Evolutionary conservation across 2,797 vertebrate genomes (phyloP), one percentile per base, ranked within the genome.

Genomic region (Gallinago nigripennis): DNA sequence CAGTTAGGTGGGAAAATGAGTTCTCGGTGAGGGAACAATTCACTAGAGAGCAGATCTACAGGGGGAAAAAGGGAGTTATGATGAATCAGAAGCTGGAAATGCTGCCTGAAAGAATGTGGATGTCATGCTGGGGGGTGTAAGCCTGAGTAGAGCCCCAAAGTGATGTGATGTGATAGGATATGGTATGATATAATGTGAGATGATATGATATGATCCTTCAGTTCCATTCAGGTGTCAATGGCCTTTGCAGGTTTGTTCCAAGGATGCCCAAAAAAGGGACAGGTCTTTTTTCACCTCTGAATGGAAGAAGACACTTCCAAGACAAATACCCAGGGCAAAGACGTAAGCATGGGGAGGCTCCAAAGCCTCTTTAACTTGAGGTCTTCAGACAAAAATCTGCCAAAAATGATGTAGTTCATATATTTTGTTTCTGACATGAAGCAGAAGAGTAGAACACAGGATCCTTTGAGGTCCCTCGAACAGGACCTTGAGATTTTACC

Each of bases 21-120:
- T 33, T 73, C 17, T 11, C 4, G 9, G 3, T 28, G 17, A 20
- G 15, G 15, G 15, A 94, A 46, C 51, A 65, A 25, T 41, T 45
- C 28, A 46, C 31, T 54, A 65, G 51, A 66, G 6, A 70, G 18
- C 4, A 70, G 27, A 75, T 54, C 31, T 73, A 57, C 13, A 37
- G 17, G 25, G 2, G 5, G 2, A 10, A 16, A 45, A 33, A n/a
- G 45, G 6, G 23, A 33, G 21, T 60, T 48, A 45, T 11, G 24
- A 48, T 37, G 27, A 73, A 33, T 14, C 0, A 0, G 54, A 75
- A 93, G n/a, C 50, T 39, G 30, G 82, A 72, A 2, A 6, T n/a
- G 4, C 14, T 87, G 71, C 57, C 16, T 90, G 61, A 78, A 85
- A 57, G 82, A 78, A 18, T 25, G 5, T 41, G 33, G 70, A 8